These are phyloP conservation scores for Cydia fagiglandana DNA, from an alignment of 1,140 invertebrate genomes.

Conservation along the genomic window DNA sequence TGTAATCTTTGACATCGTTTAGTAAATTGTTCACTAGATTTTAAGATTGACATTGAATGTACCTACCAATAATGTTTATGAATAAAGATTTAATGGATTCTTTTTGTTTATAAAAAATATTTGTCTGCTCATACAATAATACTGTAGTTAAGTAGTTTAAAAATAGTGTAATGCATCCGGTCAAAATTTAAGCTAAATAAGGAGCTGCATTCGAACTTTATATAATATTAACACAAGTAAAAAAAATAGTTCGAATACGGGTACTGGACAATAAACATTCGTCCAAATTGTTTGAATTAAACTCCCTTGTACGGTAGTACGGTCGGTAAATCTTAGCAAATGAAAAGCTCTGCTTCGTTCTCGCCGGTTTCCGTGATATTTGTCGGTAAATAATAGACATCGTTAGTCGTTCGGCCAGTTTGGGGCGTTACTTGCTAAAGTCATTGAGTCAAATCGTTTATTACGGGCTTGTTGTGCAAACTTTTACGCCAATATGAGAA, in stretches of 20 bases:
- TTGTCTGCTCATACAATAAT: too few relatives aligned
- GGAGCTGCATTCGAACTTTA: too few relatives aligned
- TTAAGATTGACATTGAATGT: too few relatives aligned
- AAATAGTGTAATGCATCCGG: too few relatives aligned
- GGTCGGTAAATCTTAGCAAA: conserved; percentile 43
- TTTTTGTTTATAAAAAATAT: too few relatives aligned
- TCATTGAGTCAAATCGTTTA: conserved; percentile 78
- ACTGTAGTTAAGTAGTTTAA: too few relatives aligned
- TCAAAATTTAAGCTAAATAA: too few relatives aligned
- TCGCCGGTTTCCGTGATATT: conserved; percentile 48
- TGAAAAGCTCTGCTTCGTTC: conserved; percentile 48
- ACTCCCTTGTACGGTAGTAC: conserved; percentile 38
- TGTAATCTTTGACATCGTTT: too few relatives aligned
- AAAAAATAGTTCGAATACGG: not conserved
- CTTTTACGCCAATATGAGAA: conserved; percentile 54
- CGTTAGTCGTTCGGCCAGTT: conserved; percentile 66
- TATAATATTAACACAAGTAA: too few relatives aligned
- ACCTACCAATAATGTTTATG: too few relatives aligned
- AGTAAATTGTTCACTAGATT: too few relatives aligned
- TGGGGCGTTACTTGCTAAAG: conserved; percentile 75
- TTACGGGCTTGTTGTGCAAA: conserved; percentile 75
- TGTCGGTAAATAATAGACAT: conserved; percentile 63
- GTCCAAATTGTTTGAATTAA: conserved; percentile 44
- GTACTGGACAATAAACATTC: not conserved
- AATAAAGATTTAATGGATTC: too few relatives aligned